Evolutionary conservation across 2,113 vertebrate species (phyloP).

Genomic region (Prunella himalayana): DNA sequence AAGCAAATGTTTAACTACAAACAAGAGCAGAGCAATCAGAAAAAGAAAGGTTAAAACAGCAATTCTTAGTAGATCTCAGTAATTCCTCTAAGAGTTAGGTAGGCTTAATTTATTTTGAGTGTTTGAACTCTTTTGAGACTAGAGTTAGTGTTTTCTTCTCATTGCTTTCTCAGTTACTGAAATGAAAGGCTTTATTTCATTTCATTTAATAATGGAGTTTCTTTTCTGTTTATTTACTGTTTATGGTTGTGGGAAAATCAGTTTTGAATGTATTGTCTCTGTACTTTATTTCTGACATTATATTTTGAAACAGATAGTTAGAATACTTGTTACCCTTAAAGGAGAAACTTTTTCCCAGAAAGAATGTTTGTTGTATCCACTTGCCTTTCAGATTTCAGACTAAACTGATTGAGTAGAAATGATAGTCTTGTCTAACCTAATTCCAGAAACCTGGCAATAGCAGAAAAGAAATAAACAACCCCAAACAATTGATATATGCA

Average conservation of each 20-base stretch:
- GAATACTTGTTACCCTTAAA: background rate
- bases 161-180: background rate
- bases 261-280: background rate
- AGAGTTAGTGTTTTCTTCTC: background rate
- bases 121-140: background rate
- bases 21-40: background rate
- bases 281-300: background rate
- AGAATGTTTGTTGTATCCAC: background rate
- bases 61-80: background rate
- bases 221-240: background rate
- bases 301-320: background rate
- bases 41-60: conserved; percentile 4
- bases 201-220: background rate
- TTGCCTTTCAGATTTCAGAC: background rate
- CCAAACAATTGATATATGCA: background rate
- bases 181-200: background rate
- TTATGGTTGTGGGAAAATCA: background rate
- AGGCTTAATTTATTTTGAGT: background rate
- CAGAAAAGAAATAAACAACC: background rate
- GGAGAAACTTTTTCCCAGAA: background rate
- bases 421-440: background rate
- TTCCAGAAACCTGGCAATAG: background rate
- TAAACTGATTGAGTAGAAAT: background rate
- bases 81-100: background rate
- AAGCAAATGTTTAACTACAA: background rate